Conservation (phyloP, 2,888 invertebrate species). For the Oligia latruncula region DNA sequence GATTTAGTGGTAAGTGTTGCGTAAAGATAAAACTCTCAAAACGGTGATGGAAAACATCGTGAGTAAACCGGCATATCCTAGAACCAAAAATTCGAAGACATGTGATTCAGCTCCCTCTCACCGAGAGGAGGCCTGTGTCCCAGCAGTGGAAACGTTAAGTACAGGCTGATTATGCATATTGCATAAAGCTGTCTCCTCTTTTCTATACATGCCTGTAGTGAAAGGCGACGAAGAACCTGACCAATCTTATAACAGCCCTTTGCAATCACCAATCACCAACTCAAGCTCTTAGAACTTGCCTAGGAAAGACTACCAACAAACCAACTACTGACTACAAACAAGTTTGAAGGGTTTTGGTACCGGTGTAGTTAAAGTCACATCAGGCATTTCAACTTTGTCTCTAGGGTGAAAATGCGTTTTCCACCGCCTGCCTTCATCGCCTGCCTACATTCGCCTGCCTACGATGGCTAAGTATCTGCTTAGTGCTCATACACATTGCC, state of each 20-base stretch:
- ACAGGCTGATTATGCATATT: too few species aligned
- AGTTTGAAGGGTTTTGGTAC: not conserved
- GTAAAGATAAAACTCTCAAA: too few species aligned
- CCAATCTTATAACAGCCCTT: not conserved
- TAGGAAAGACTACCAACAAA: not conserved
- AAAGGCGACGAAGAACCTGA: not conserved
- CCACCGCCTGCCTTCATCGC: too few species aligned
- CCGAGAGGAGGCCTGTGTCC: not conserved
- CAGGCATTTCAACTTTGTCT: too few species aligned
- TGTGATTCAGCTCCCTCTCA: not conserved
- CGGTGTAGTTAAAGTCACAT: not conserved
- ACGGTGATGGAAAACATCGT: too few species aligned
- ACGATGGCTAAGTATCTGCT: too few species aligned
- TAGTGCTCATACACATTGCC: not conserved
- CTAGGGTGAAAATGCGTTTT: too few species aligned
- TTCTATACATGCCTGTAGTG: not conserved
- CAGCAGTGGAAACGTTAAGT: not conserved
- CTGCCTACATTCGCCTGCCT: too few species aligned
- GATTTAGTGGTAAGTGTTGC: too few species aligned
- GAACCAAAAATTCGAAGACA: not conserved
- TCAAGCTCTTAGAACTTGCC: not conserved
- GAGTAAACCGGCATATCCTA: not conserved
- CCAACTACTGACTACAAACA: too few species aligned
- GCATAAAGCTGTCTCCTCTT: too few species aligned
- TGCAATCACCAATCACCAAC: not conserved